Conservation (phyloP, 1,140 invertebrate species). For the Heliothis virescens region DNA sequence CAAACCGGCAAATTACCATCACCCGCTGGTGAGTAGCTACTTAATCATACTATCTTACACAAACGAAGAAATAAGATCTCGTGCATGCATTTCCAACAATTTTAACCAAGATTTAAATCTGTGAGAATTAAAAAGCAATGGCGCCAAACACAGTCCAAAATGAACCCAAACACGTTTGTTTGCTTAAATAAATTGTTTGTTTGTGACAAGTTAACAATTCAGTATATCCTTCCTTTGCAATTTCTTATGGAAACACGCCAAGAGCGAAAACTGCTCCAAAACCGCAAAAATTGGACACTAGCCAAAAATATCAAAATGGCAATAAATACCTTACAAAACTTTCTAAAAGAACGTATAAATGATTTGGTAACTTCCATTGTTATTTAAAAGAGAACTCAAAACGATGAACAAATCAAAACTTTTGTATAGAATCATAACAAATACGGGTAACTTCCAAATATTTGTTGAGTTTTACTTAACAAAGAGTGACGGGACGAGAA, state of each 20-base stretch:
- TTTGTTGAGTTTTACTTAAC: not conserved
- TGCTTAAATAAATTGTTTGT: no score
- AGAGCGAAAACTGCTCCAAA: not conserved
- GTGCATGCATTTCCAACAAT: no score
- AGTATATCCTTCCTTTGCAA: no score
- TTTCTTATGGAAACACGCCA: not conserved
- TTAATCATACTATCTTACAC: no score
- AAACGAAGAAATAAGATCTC: no score
- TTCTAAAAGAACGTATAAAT: not conserved
- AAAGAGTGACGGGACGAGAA: not conserved
- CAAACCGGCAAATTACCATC: no score
- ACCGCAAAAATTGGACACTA: not conserved
- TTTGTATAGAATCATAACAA: not conserved
- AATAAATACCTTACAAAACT: not conserved
- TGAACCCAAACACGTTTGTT: no score
- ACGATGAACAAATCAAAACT: conserved; percentile 10
- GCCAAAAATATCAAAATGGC: conserved; percentile 2
- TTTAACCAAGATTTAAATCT: no score
- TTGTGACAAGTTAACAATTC: no score
- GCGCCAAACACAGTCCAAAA: no score
- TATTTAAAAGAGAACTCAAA: not conserved
- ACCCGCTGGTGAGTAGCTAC: no score
- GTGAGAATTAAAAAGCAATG: no score
- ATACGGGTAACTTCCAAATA: not conserved
- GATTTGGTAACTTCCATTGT: not conserved